Conservation (phyloP, 1,140 invertebrate species). For the Artemia franciscana region DNA sequence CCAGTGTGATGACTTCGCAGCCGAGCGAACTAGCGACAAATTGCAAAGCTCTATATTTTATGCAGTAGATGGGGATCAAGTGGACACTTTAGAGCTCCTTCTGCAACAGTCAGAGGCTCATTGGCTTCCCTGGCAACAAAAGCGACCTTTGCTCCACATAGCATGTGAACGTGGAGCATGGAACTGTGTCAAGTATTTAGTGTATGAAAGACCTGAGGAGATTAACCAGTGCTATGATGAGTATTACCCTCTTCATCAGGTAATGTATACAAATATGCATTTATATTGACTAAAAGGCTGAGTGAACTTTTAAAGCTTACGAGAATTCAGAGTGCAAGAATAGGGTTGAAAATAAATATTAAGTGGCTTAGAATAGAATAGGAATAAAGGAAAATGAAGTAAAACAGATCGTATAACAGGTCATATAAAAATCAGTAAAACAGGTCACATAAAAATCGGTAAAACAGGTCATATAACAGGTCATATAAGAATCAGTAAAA, state of each 20-base stretch:
- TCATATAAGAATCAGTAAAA: too few relatives aligned
- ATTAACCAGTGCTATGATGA: constrained; percentile 48
- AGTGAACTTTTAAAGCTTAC: too few relatives aligned
- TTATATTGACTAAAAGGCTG: too few relatives aligned
- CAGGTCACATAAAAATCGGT: too few relatives aligned
- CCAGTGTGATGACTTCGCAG: constrained; percentile 15
- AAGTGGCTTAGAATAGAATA: too few relatives aligned
- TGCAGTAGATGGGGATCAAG: constrained; percentile 44
- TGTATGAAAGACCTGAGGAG: constrained; percentile 36
- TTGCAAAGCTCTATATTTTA: constrained; percentile 44
- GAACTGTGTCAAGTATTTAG: constrained; percentile 39
- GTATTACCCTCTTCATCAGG: constrained; percentile 48
- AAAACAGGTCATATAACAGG: too few relatives aligned
- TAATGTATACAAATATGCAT: too few relatives aligned
- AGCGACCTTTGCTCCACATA: constrained; percentile 33
- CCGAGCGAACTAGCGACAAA: constrained; percentile 27
- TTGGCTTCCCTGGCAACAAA: constrained; percentile 29
- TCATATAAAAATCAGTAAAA: too few relatives aligned
- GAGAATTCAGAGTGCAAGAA: too few relatives aligned
- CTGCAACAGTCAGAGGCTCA: constrained; percentile 40
- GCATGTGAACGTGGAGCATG: constrained; percentile 42
- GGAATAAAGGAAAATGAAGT: constrained; percentile 11
- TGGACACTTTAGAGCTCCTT: constrained; percentile 31
- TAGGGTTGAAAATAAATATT: too few relatives aligned
- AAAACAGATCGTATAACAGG: constrained; percentile 11